phyloP scores from a whole-genome alignment of 2,888 invertebrate genomes.

The Drosophila kambysellisi region DNA sequence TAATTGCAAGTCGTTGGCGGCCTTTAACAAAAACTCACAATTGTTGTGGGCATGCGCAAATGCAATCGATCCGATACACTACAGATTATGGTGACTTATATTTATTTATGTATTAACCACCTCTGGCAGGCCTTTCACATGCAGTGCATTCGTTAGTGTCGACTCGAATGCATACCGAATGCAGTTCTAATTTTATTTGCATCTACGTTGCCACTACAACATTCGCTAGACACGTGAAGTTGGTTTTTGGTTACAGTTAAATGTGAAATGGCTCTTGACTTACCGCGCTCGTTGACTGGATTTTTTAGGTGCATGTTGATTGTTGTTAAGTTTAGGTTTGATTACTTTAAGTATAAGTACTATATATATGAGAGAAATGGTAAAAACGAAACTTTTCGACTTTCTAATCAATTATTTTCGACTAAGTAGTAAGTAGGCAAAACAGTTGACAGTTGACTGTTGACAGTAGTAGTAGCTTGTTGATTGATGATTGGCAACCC shows the following conservation, averaged over 20 bases:
- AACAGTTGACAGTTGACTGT: slow-evolving; percentile 16
- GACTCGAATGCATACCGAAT: slow-evolving; percentile 40
- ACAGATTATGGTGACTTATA: slow-evolving; percentile 22
- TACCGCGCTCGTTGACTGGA: slow-evolving; percentile 71
- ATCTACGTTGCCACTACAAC: slow-evolving; percentile 60
- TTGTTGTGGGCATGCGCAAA: slow-evolving; percentile 68
- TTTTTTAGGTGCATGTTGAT: slow-evolving; percentile 66
- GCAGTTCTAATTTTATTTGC: slow-evolving; percentile 52
- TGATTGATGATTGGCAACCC: slow-evolving; percentile 64
- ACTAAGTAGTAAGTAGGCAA: slow-evolving; percentile 18
- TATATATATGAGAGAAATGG: slow-evolving; percentile 36
- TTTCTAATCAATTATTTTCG: slow-evolving; percentile 41
- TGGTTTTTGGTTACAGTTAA: slow-evolving; percentile 39
- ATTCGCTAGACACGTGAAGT: slow-evolving; percentile 50
- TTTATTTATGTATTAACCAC: background rate
- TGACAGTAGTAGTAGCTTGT: slow-evolving; percentile 42
- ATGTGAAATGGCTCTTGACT: slow-evolving; percentile 69
- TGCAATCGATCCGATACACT: slow-evolving; percentile 63
- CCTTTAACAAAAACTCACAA: slow-evolving; percentile 22
- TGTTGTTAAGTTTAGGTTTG: slow-evolving; percentile 46
- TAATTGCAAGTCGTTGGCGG: slow-evolving; percentile 55
- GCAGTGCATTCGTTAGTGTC: slow-evolving; percentile 39
- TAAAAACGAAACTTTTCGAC: slow-evolving; percentile 21
- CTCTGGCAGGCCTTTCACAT: slow-evolving; percentile 45
- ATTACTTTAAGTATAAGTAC: slow-evolving; percentile 34